Evolutionary conservation across 2,797 vertebrate genomes (phyloP), one percentile per base, ranked within the genome.

Genomic region (Cetoscarus ocellatus): DNA sequence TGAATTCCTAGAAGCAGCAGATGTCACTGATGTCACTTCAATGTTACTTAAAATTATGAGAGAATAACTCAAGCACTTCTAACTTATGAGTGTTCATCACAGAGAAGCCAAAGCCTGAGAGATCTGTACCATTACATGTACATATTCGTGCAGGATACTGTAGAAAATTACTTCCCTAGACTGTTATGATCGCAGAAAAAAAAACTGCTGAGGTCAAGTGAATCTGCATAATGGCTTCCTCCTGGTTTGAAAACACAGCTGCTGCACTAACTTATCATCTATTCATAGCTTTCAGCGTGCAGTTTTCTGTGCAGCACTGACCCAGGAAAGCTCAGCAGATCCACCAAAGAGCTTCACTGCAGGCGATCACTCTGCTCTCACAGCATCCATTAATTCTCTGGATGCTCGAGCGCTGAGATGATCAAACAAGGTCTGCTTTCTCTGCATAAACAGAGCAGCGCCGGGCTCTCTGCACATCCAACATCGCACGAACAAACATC

Each of bases 331-430:
- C 43, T 43, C 11, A 39, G 19, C 1, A 44, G 14, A 56, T 19
- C 34, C 17, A 61, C 54, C 19, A 7, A 42, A 39, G 17, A 7
- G 10, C 40, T 39, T 79, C 1, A 51, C 17, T 34, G 53, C 36
- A 19, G 48, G 49, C 49, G 12, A 38, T 53, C 19, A 35, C n/a
- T 55, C 15, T 60, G 38, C 54, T 51, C 58, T 69, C 73, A 44
- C 19, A 42, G 39, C 55, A 15, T 45, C 50, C 4, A n/a, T 38
- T 60, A 44, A 39, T 44, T 15, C 61, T 49, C n/a, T 44, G 35
- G 38, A 52, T 40, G 27, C 61, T 64, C 19, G 34, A 35, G 39
- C 9, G 52, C 18, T 43, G 42, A 40, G 53, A 66, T 59, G 7
- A 53, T 61, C 45, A 51, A 47, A 40, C 40, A 35, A 15, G 27